Evolutionary conservation across 2,888 invertebrate species (phyloP), one percentile per base, ranked within the genome.

Genomic region (Teinopalpus imperialis): DNA sequence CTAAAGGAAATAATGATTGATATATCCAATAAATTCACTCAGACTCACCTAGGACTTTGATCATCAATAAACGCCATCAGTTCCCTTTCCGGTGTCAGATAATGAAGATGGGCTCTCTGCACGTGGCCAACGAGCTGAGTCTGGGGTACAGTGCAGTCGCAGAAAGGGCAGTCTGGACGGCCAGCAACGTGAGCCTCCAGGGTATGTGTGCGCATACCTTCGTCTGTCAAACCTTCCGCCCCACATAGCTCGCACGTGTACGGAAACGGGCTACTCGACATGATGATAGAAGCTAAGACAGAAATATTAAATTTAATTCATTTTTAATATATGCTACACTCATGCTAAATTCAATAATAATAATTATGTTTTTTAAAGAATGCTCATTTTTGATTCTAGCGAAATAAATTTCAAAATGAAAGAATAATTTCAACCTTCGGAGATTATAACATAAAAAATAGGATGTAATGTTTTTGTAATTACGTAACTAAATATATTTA

Each of bases 161-260:
- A 96, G 69, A 96, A 95, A 0, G 96, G 96, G 66, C 96, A 96
- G 36, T 93, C 93, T 5, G 93, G 93, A 52, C 93, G 91, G 0
- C 94, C 94, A 51, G 94, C 94, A 5, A 96, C 92, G 71, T 96
- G 96, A 57, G 92, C 93, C 31, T 93, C 90, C 43, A 94, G 90
- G 49, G 95, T 95, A 74, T 96, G 96, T 10, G 92, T 89, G 51
- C 95, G 86, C 92, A 96, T 94, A 56, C 94, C 92, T 51, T 94
- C 94, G 69, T 94, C 94, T 48, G 92, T 92, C 49, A 96, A 89
- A 10, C 94, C 94, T 61, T 95, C 94, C 53, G 93, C 91, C n/a
- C 95, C 95, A 74, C 96, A 96, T 52, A 96, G 94, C 80, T 96
- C 95, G 80, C 96, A 96, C 42, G 93, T 89, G 58, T 89, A 89